Evolutionary conservation across 1,140 invertebrate genomes (phyloP), one percentile per base, ranked within the genome.

Genomic region (Dendrolimus punctatus): DNA sequence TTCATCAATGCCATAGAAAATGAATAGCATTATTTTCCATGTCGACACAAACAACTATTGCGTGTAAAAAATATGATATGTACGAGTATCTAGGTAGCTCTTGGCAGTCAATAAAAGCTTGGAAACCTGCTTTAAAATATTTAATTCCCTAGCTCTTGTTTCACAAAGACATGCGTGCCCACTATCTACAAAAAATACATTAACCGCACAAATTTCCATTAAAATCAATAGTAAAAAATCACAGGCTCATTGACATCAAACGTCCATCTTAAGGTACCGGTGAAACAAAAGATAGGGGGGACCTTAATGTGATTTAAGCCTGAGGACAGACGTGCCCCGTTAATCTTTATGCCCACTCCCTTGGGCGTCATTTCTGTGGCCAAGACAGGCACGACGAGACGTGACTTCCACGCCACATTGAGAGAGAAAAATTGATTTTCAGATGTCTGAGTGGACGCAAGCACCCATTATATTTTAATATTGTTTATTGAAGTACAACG

Each of bases 301-400:
- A 52, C 61, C 53, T 55, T 77, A 79, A 78, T 78, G 78, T 78
- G 78, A 79, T 81, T 79, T 79, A 79, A 66, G 70, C 62, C 64
- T 8, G 68, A 70, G 70, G 68, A 78, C 71, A 76, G 68, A 72
- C 74, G 64, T 61, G 68, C 54, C 52, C 56, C 71, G 73, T 80
- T 76, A 78, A 80, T 78, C 75, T 76, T 62, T 69, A 57, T 54
- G 57, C 59, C 63, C 65, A 49, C 49, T 73, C 73, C 73, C 74
- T 23, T 23, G 71, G 71, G 75, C 57, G 53, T 71, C 66, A 71
- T 75, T 75, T 58, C 53, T 53, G 55, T 39, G 51, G 50, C 65
- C 58, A 66, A 44, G 50, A 8, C 42, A 51, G 53, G 53, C 59
- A 53, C 59, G 47, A 57, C 55, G 47, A 50, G 60, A 77, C 75